A percentile compares a stretch with the other conserved stretches of the same genome.
phyloP scores from a whole-genome alignment of 2,888 invertebrate species.

The Sphecodes monilicornis region DNA sequence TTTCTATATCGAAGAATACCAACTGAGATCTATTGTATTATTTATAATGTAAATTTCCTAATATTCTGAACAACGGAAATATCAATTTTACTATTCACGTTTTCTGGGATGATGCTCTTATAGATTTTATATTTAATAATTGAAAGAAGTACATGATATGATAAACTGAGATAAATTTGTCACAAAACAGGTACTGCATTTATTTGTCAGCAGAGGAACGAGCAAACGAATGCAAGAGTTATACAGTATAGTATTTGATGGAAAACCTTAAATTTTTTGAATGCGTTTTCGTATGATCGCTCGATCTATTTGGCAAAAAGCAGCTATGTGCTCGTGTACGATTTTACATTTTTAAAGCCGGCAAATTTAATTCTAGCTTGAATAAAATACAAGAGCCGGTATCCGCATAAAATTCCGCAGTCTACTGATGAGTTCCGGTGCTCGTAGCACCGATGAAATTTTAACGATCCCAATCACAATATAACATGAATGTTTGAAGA shows the following conservation, averaged over 20 bases:
- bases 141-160: neutral
- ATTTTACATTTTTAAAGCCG: neutral
- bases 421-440: neutral
- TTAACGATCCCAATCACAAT: conserved; percentile 3
- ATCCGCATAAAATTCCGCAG: neutral
- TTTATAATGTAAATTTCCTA: too few relatives aligned
- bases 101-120: too few relatives aligned
- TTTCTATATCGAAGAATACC: too few relatives aligned
- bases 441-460: neutral
- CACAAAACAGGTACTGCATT: neutral
- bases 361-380: neutral
- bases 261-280: neutral
- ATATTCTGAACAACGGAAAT: too few relatives aligned
- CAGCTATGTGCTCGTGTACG: neutral
- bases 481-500: conserved; percentile 8
- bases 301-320: neutral
- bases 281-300: neutral
- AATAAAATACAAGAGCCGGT: neutral
- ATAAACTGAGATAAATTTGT: too few relatives aligned
- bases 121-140: too few relatives aligned
- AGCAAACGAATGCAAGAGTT: neutral
- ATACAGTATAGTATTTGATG: neutral
- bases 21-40: too few relatives aligned
- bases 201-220: neutral
- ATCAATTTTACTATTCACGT: too few relatives aligned